Evolutionary conservation across 2,888 invertebrate genomes (phyloP).

Genomic region (Blastobasis adustella): DNA sequence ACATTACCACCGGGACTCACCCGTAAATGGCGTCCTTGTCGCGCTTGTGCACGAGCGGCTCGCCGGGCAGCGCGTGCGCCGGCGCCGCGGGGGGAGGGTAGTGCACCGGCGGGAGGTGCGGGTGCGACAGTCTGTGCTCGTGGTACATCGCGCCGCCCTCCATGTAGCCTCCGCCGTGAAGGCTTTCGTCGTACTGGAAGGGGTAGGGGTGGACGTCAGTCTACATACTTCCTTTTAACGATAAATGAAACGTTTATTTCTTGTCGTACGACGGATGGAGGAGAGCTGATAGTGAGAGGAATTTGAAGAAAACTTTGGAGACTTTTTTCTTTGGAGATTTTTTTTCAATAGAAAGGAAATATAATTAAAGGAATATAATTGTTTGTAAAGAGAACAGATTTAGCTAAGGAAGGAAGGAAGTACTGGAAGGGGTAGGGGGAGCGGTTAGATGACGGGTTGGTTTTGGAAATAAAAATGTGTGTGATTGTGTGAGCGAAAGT

Average conservation of each 20-base stretch:
- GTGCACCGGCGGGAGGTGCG: slow-evolving; percentile 82
- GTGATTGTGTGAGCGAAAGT: no score
- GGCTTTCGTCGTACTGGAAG: slow-evolving; percentile 95
- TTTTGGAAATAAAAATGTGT: no score
- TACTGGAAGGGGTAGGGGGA: slow-evolving; percentile 76
- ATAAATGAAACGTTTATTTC: not conserved
- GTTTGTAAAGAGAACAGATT: no score
- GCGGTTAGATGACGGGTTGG: no score
- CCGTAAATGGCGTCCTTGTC: slow-evolving; percentile 99
- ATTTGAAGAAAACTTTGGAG: no score
- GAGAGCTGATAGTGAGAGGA: no score
- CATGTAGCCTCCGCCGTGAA: slow-evolving; percentile 89
- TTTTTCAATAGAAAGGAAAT: no score
- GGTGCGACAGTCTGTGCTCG: slow-evolving; percentile 88
- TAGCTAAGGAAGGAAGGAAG: no score
- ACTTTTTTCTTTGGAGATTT: no score
- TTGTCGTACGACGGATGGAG: no score
- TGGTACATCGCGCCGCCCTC: slow-evolving; percentile 85
- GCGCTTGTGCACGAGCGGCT: slow-evolving; percentile 95
- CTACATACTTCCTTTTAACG: slow-evolving; percentile 2
- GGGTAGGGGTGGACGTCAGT: no score
- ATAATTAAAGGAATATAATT: no score
- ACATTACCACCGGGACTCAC: slow-evolving; percentile 81
- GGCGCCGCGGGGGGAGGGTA: slow-evolving; percentile 90
- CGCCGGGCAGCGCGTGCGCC: slow-evolving; percentile 90